Evolutionary conservation across 2,888 invertebrate genomes (phyloP).

Genomic region (Desoria tigrina): DNA sequence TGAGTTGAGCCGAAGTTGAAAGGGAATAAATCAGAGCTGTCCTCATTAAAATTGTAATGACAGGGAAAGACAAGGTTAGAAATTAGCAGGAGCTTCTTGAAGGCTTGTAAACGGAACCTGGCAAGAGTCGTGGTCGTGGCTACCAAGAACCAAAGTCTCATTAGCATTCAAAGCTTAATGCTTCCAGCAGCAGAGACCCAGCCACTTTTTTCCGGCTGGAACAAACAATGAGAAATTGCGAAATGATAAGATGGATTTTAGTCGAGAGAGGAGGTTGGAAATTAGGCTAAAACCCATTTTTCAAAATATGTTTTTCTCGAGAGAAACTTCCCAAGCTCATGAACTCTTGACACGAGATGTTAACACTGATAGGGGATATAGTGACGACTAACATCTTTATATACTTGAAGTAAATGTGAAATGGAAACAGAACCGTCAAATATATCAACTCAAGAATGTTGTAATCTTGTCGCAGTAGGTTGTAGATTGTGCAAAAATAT

Average conservation of each 20-base stretch:
- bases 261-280: background rate
- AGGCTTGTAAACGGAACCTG: no score
- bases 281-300: no score
- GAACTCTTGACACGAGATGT: background rate
- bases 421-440: no score
- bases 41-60: constrained; percentile 50
- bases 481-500: no score
- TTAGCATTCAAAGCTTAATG: constrained; percentile 16
- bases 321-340: background rate
- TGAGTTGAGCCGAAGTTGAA: constrained; percentile 7
- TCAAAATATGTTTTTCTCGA: background rate
- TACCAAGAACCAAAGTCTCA: constrained; percentile 9
- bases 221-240: constrained; percentile 41
- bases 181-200: background rate
- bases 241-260: constrained; percentile 25
- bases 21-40: constrained; percentile 45
- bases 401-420: no score
- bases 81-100: constrained; percentile 32
- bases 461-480: no score
- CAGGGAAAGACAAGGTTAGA: constrained; percentile 40
- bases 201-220: constrained; percentile 12
- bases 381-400: no score
- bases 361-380: no score
- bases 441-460: no score
- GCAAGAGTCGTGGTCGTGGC: no score